Conservation (phyloP, 2,888 invertebrate genomes). For the Neoitamus cyanurus region DNA sequence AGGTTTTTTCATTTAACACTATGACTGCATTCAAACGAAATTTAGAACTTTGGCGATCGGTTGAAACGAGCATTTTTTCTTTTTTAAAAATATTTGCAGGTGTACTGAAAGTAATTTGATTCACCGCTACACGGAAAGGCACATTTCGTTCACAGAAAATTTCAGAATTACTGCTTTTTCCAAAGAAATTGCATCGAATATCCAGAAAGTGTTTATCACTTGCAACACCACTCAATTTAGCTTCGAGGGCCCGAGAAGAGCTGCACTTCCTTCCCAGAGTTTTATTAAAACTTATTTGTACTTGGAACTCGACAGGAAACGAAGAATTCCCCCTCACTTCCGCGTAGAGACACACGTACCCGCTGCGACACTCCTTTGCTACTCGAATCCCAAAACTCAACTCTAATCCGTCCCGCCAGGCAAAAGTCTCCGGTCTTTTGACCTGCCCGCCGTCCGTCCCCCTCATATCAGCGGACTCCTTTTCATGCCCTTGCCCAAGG, state of each 20-base stretch:
- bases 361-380: not conserved
- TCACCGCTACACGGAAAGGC: not conserved
- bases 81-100: not conserved
- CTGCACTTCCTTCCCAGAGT: not conserved
- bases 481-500: too few species aligned
- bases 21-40: not conserved
- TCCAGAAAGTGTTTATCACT: not conserved
- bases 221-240: not conserved
- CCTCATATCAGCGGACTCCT: too few species aligned
- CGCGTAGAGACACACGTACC: not conserved
- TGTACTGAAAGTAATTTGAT: not conserved
- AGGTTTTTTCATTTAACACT: not conserved
- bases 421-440: too few species aligned
- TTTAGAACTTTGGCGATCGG: too few species aligned
- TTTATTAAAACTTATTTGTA: slow-evolving; percentile 29
- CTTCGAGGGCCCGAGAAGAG: too few species aligned
- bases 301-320: slow-evolving; percentile 10
- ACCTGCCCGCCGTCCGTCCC: too few species aligned
- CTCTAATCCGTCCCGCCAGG: too few species aligned
- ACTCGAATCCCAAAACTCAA: too few species aligned
- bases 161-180: not conserved
- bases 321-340: slow-evolving; percentile 3
- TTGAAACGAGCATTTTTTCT: not conserved
- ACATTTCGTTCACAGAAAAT: not conserved
- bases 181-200: too few species aligned